Conservation (phyloP, 2,888 invertebrate genomes). For the Apocheima hispidaria region DNA sequence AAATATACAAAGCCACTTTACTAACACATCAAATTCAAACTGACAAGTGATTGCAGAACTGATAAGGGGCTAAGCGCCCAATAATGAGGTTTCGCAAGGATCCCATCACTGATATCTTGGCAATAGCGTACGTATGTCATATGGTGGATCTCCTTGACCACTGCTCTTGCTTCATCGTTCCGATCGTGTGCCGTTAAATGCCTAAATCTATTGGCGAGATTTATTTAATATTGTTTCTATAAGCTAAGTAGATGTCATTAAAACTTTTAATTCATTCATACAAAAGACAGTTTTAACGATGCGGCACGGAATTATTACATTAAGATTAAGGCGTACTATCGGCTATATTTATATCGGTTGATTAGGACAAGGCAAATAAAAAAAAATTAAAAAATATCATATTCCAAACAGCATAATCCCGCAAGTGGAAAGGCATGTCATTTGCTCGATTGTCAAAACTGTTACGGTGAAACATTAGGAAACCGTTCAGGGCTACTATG, state of each 20-base stretch:
- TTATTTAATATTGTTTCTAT: not conserved
- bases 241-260: not conserved
- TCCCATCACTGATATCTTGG: conserved; percentile 37
- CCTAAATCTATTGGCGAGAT: conserved; percentile 23
- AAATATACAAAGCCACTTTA: not conserved
- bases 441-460: too few relatives aligned
- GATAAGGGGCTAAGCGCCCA: conserved; percentile 21
- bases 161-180: conserved; percentile 38
- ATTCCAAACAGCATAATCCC: too few relatives aligned
- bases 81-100: conserved; percentile 38
- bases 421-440: too few relatives aligned
- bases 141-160: conserved; percentile 49
- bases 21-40: not conserved
- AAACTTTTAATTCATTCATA: too few relatives aligned
- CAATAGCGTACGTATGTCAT: conserved; percentile 44
- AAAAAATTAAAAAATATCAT: too few relatives aligned
- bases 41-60: conserved; percentile 8
- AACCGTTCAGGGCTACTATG: too few relatives aligned
- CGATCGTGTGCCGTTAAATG: conserved; percentile 22
- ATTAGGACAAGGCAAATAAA: too few relatives aligned
- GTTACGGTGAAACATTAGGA: too few relatives aligned
- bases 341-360: too few relatives aligned
- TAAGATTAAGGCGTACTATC: too few relatives aligned
- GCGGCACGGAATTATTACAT: too few relatives aligned
- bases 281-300: too few relatives aligned